A percentile compares a stretch with the other conserved stretches of the same genome.
phyloP scores from a whole-genome alignment of 2,113 vertebrate genomes.

The Zosterops pallidus region DNA sequence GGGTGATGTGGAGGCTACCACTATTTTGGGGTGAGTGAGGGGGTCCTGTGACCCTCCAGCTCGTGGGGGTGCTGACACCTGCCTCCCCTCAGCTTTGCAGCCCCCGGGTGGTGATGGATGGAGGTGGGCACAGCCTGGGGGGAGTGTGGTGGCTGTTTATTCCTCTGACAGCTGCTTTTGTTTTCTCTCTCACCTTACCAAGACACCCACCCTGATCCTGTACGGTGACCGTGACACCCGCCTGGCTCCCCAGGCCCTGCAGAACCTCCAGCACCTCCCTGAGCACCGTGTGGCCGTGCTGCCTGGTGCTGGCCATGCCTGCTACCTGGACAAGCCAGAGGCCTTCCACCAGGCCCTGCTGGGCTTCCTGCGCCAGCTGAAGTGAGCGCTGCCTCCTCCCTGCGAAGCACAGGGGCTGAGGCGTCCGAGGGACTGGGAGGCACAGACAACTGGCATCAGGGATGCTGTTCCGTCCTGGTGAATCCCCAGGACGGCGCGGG shows the following conservation, averaged over 20 bases:
- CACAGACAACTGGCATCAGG: background rate
- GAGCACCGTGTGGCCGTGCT: slow-evolving; percentile 79
- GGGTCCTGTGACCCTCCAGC: background rate
- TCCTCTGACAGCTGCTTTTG: background rate
- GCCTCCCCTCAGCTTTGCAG: background rate
- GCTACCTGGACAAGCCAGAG: slow-evolving; percentile 90
- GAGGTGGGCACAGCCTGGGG: background rate
- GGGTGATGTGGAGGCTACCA: background rate
- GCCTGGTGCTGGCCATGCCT: slow-evolving; percentile 84
- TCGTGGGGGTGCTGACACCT: background rate
- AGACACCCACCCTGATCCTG: slow-evolving; percentile 91
- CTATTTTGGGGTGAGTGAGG: background rate
- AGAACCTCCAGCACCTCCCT: slow-evolving; percentile 86
- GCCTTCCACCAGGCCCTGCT: slow-evolving; percentile 89
- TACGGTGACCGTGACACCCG: slow-evolving; percentile 85
- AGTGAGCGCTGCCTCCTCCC: slow-evolving; percentile 12
- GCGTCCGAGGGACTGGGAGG: background rate
- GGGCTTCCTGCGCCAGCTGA: slow-evolving; percentile 83
- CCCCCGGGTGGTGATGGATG: fast-evolving
- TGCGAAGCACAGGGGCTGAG: background rate
- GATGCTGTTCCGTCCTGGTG: background rate
- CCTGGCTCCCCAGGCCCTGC: slow-evolving; percentile 87
- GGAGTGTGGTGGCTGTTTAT: background rate
- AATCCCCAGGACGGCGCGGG: background rate
- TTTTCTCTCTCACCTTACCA: background rate